Evolutionary conservation across 1,140 invertebrate genomes (phyloP), one percentile per base, ranked within the genome.

Genomic region (Tetranychus cinnabarinus): DNA sequence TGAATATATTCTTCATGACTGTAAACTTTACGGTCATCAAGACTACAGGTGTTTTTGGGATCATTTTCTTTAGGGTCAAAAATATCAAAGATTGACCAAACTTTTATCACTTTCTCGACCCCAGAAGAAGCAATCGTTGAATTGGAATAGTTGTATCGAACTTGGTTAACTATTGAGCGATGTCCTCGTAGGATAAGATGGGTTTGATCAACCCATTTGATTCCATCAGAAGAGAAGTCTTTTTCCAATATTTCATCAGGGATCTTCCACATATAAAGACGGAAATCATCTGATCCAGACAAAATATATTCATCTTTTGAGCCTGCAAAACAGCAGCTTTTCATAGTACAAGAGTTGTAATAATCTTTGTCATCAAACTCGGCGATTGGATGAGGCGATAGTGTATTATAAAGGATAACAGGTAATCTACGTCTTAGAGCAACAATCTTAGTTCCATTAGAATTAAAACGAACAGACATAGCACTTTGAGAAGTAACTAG

Each of bases 321-420:
- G 1, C 89, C 90, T n/a, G 86, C 88, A 77, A 95, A 95, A 58
- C 81, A 85, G 68, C 88, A 92, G 62, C 86, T 91, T 73, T 96
- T 96, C 87, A 95, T 92, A 0, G 90, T 95, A 70, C 89, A 95
- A 1, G 87, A 90, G 71, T 95, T 95, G 66, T 89, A 92, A 71
- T 95, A 96, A 61, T 86, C 85, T 35, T 81, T 78, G 70, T 91
- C 85, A 71, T 90, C 86, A 72, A 96, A 92, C 72, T 90, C 83
- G 61, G 81, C 85, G 33, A 85, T 69, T 1, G 83, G 80, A 34
- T 78, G 76, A 1, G 80, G 71, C 6, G 79, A 79, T 60, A 81
- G 74, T 0, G 84, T 66, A 55, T 75, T 68, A 69, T 88, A 96
- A 0, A 93, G 72, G 3, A 89, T 83, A 1, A 89, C 88, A 0